Base-by-base conservation (phyloP, 2,888 invertebrate species). In the Ormyrus nitidulus region DNA sequence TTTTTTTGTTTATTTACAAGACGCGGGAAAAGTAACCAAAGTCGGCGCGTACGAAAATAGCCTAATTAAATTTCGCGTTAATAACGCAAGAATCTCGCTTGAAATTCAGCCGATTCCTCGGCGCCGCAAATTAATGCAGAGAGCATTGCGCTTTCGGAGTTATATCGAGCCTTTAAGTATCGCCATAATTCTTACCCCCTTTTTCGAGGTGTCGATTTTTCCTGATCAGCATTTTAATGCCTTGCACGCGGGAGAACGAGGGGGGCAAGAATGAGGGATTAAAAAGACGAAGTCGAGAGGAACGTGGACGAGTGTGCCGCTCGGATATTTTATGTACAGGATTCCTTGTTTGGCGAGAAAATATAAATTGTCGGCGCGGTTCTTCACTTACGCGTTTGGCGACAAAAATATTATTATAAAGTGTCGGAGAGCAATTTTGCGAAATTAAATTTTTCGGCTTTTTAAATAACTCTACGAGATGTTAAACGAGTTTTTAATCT, bases 181-280 rank as follows among this genome's bases (percentile, higher is more conserved):
- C 71, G 61, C 48, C 19, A 19, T 49, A 64, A 51, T 53, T 72
- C 46, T 46, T 34, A 54, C 53, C 51, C 54, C 62, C 19, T 19
- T 19, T 51, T 53, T n/a, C 13, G 44, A 72, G 64, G 53, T 72
- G 72, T 64, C 72, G 72, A 72, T 72, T 72, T 72, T 72, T 64
- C 11, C 72, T 13, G 72, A 72, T 53, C n/a, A 13, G 62, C 13
- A 72, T 72, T 72, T 72, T 72, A 72, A 72, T 64, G 10, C 72
- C 46, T 53, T 54, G 0, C 46, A 54, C 54, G 46, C 19, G 19
- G 49, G 7, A 59, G 49, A 11, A 56, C 11, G 11, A 56, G 11
- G 11, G 62, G 9, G 62, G 9, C 44, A 11, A 13, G 13, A 13
- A 8, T 8, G 56, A 7, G 11, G 44, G 54, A 56, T 68, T 44